A percentile compares a stretch with the other conserved stretches of the same genome.
Evolutionary conservation across 1,140 invertebrate species (phyloP).

Genomic region (Tenebrio molitor): DNA sequence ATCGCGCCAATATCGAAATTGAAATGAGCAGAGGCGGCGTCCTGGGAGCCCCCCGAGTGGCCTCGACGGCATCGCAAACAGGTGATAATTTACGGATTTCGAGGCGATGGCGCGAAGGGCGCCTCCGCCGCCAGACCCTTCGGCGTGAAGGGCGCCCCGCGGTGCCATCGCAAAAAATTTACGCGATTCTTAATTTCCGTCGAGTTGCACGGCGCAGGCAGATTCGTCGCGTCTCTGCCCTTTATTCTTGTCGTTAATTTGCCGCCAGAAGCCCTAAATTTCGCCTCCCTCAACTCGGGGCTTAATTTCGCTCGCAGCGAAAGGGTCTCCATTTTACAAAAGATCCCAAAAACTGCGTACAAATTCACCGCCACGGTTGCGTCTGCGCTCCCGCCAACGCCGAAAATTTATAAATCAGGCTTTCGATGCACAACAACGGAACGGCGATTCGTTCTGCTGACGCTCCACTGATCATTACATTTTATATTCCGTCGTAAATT

Average conservation of each 20-base stretch:
- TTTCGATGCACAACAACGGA: no score
- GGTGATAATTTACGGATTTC: constrained; percentile 47
- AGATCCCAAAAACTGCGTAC: no score
- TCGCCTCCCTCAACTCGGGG: no score
- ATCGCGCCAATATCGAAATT: constrained; percentile 38
- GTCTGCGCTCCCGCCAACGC: no score
- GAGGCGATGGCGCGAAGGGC: neutral
- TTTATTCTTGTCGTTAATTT: constrained; percentile 38
- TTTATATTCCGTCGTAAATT: no score
- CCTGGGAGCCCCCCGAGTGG: neutral
- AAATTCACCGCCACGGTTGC: no score
- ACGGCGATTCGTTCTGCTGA: no score
- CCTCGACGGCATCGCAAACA: constrained; percentile 41
- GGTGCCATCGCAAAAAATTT: constrained; percentile 21
- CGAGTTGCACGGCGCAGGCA: neutral
- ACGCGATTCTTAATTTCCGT: constrained; percentile 23
- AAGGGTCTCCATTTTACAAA: no score
- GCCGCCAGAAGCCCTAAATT: constrained; percentile 30
- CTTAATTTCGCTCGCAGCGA: no score
- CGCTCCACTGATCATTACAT: no score
- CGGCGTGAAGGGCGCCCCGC: neutral
- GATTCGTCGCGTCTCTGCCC: neutral
- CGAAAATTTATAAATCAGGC: no score
- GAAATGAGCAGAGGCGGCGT: constrained; percentile 1
- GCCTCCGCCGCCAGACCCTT: constrained; percentile 11